Evolutionary conservation across 2,888 invertebrate species (phyloP).

Genomic region (Eristalis pertinax): DNA sequence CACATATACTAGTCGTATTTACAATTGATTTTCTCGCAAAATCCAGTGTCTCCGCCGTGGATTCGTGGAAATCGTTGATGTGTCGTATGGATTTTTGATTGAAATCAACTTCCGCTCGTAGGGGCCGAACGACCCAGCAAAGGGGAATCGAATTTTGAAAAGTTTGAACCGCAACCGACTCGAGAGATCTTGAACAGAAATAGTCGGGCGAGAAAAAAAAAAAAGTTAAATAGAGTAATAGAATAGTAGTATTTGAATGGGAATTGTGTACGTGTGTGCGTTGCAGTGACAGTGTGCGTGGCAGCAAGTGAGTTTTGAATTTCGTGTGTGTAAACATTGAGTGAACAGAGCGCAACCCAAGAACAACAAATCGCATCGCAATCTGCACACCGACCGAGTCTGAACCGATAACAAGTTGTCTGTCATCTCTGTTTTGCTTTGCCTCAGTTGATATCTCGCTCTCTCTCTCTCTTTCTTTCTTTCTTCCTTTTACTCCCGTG

Average conservation of each 20-base stretch:
- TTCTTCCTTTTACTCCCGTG: no score
- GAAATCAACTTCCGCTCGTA: constrained; percentile 15
- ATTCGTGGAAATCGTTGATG: constrained; percentile 24
- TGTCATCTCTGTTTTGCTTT: constrained; percentile 34
- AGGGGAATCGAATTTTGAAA: neutral
- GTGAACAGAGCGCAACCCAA: constrained; percentile 47
- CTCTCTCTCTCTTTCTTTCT: no score
- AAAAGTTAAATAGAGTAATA: neutral
- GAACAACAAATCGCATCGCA: constrained; percentile 61
- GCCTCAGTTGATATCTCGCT: neutral
- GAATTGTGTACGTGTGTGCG: constrained; percentile 18
- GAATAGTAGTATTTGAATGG: neutral
- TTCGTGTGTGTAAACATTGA: constrained; percentile 55
- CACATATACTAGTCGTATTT: constrained; percentile 29
- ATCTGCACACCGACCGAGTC: constrained; percentile 26
- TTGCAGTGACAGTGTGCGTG: constrained; percentile 54
- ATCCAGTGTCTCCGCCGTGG: neutral
- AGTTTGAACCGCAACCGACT: neutral
- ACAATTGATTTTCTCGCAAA: constrained; percentile 19
- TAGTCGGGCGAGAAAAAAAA: constrained; percentile 7
- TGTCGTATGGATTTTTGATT: neutral
- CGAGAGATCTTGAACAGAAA: constrained; percentile 9
- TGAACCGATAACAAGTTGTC: constrained; percentile 60
- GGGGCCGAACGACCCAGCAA: neutral
- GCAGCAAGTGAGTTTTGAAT: constrained; percentile 28